Percentiles rank a stretch among this genome's conserved stretches.
phyloP scores from a whole-genome alignment of 2,888 invertebrate genomes.

The Oasisia sp. region DNA sequence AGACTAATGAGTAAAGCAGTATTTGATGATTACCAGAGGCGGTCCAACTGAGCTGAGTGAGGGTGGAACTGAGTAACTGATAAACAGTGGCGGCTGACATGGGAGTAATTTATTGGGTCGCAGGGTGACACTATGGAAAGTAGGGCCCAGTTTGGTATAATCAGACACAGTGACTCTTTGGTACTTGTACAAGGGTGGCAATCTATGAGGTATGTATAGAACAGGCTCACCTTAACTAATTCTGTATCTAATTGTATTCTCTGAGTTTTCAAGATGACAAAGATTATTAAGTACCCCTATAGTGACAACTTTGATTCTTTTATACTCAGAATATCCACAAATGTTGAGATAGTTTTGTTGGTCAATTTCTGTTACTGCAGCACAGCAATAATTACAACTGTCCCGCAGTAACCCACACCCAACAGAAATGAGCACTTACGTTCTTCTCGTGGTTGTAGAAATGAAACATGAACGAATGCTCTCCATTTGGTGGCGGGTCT shows the following conservation, averaged over 20 bases:
- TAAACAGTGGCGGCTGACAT: too few relatives aligned
- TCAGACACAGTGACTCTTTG: not conserved
- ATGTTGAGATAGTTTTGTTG: too few relatives aligned
- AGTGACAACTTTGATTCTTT: too few relatives aligned
- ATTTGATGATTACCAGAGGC: too few relatives aligned
- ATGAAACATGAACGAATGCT: conserved; percentile 36
- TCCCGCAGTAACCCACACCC: not conserved
- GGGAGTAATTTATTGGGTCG: not conserved
- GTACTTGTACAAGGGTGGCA: too few relatives aligned
- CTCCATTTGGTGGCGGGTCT: conserved; percentile 34
- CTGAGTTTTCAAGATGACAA: not conserved
- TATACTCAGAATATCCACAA: too few relatives aligned
- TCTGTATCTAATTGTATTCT: not conserved
- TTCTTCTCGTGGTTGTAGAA: conserved; percentile 38
- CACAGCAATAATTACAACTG: not conserved
- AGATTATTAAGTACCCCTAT: not conserved
- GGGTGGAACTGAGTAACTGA: too few relatives aligned
- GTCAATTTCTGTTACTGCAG: not conserved
- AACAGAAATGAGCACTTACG: conserved; percentile 24
- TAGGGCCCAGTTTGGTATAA: not conserved
- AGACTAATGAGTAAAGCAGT: too few relatives aligned
- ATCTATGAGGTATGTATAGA: not conserved
- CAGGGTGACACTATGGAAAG: not conserved
- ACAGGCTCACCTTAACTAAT: not conserved
- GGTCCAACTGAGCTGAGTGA: too few relatives aligned